These are phyloP conservation scores for Parnassius smintheus DNA, from an alignment of 2,888 invertebrate species.

Conservation along the genomic window DNA sequence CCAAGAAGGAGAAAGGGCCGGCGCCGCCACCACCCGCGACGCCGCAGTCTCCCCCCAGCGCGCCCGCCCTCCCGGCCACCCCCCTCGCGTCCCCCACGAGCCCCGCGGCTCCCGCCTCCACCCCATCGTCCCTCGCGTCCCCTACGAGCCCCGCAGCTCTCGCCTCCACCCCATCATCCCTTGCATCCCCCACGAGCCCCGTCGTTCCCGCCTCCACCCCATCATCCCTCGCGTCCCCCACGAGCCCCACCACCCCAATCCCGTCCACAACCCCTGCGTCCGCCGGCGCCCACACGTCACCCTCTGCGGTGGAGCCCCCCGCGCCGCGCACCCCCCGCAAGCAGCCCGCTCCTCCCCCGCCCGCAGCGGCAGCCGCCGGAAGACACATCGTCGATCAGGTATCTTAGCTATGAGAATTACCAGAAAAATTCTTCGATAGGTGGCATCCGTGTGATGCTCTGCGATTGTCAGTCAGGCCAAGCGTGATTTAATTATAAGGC, in stretches of 20 bases:
- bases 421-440: too few species aligned
- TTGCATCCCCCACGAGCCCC: slow-evolving; percentile 3
- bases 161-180: not conserved
- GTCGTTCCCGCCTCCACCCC: slow-evolving; percentile 35
- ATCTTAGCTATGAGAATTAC: not conserved
- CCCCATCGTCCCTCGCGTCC: slow-evolving; percentile 5
- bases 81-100: slow-evolving; percentile 4
- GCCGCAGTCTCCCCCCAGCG: slow-evolving; percentile 25
- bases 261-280: slow-evolving; percentile 36
- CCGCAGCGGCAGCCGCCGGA: slow-evolving; percentile 50
- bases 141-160: slow-evolving; percentile 4
- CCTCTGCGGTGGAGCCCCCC: slow-evolving; percentile 28
- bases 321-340: slow-evolving; percentile 38
- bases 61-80: not conserved
- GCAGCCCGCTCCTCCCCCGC: slow-evolving; percentile 85
- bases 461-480: too few species aligned
- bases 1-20: slow-evolving; percentile 91
- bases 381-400: slow-evolving; percentile 63
- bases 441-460: too few species aligned
- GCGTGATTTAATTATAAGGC: too few species aligned
- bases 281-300: not conserved
- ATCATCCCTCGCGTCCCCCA: slow-evolving; percentile 29
- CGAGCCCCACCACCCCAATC: slow-evolving; percentile 40
- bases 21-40: slow-evolving; percentile 85
- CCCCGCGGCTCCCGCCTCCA: not conserved